Evolutionary conservation across 2,113 vertebrate genomes (phyloP), one percentile per base, ranked within the genome.

Genomic region (Poecilia latipinna): DNA sequence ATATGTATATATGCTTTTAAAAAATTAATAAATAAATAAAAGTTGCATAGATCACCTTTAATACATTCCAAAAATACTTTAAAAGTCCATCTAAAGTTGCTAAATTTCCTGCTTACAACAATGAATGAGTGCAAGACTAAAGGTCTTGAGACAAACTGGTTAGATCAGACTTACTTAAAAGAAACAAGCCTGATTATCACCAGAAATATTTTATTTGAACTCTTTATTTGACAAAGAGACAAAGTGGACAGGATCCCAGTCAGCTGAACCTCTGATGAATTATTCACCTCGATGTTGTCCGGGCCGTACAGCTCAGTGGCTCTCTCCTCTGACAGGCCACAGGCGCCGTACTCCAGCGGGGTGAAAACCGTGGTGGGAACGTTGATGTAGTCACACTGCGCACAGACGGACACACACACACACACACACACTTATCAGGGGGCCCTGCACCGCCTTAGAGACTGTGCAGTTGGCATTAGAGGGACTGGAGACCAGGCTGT

Each of bases 351-450:
- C 84, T 99, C 97, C 93, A 99, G 74, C 12, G 98, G 98, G 12
- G 98, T 98, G 92, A 99, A 99, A 22, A 99, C 96, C 0, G 97
- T 98, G 7, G 98, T 99, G 77, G 97, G 97, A 63, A 98, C 95
- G 48, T 96, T 98, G 68, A 96, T 2, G 78, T 99, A 99, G 88
- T 99, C 97, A 80, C 97, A 99, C 98, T 99, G 93, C 63, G 65
- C 11, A 94, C 93, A 81, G 24, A 75, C n/a, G 78, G 2, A 64
- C 17, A 54, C 2, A 51, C 10, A 4, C 48, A 28, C 8, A 39
- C 44, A 32, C 10, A 4, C 48, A 29, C 10, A 31, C 39, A 67
- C 15, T 57, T 24, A 17, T 57, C 10, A 57, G 51, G 22, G 22
- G 17, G 6, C 24, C 22, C 0, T 2, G 2, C 51, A 57, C 15